Base-by-base conservation (phyloP, 2,797 vertebrate genomes). In the Diceros bicornis region DNA sequence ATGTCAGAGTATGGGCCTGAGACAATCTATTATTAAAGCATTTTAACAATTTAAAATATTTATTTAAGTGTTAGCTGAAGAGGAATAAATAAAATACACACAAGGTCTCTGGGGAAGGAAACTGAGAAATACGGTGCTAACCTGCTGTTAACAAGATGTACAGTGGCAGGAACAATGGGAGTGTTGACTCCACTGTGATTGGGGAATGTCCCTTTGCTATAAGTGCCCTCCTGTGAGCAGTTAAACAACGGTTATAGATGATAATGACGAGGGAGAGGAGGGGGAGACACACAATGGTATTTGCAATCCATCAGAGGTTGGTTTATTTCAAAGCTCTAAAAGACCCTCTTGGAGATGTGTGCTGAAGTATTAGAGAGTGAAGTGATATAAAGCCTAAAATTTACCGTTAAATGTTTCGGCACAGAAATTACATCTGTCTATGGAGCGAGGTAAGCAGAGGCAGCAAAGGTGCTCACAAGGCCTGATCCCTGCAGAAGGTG, bases 41-140 rank as follows among this genome's bases (percentile, higher is more conserved):
- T 94, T 97, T 81, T 86, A 97, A 96, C 97, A 97, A 97, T 96
- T 96, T 98, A 96, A 98, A 98, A 98, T 97, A 98, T 96, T 94
- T 89, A 98, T 97, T 97, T 97, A 97, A 98, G 97, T 97, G 97
- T 98, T 98, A 97, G 98, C 98, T 98, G 97, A 98, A 98, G 97
- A 98, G 98, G 90, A 98, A 98, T 97, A 97, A 98, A 98, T 98
- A 97, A 98, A 98, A 97, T 68, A 92, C 89, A 97, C 89, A 88
- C 41, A 64, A 44, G 88, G 66, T 97, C 97, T 98, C 98, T 21
- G 89, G 97, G 64, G 98, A 96, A 91, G 97, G 93, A 95, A 79
- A 89, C 41, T 96, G 95, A 91, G 95, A 96, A 86, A 82, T 41
- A 68, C 57, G 95, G 97, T 64, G 92, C 88, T 97, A 94, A 96